phyloP scores from a whole-genome alignment of 2,797 vertebrate species.

The Cyprinella venusta region DNA sequence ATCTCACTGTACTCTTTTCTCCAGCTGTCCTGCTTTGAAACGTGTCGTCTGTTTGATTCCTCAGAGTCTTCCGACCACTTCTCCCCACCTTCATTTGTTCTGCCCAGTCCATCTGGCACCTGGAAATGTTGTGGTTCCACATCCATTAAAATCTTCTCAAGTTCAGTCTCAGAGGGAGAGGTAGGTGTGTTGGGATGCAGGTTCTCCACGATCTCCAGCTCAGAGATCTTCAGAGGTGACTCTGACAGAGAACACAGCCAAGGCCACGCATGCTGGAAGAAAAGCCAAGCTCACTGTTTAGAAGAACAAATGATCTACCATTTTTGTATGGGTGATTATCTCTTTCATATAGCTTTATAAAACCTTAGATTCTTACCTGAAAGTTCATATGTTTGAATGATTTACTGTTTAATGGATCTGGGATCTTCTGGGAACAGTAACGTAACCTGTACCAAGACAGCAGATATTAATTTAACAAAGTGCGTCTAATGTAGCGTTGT shows the following conservation, averaged over 20 bases:
- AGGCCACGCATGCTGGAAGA: slow-evolving; percentile 42
- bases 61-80: slow-evolving; percentile 30
- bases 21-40: slow-evolving; percentile 4
- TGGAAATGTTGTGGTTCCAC: neutral
- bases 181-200: neutral
- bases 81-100: neutral
- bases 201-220: slow-evolving; percentile 71
- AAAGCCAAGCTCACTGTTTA: neutral
- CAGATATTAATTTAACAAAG: slow-evolving; percentile 12
- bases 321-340: neutral
- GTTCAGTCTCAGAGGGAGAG: neutral
- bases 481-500: neutral
- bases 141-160: slow-evolving; percentile 1
- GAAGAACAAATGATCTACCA: neutral
- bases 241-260: slow-evolving; percentile 38
- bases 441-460: neutral
- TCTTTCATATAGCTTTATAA: neutral
- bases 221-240: slow-evolving; percentile 64
- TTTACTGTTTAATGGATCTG: slow-evolving; percentile 77
- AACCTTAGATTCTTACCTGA: slow-evolving; percentile 67
- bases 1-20: slow-evolving; percentile 54
- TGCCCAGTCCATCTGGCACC: neutral
- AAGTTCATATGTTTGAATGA: slow-evolving; percentile 68
- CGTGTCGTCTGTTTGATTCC: neutral
- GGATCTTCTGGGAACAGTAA: slow-evolving; percentile 64